Evolutionary conservation across 2,888 invertebrate genomes (phyloP), one percentile per base, ranked within the genome.

Genomic region (Zootermopsis nevadensis): DNA sequence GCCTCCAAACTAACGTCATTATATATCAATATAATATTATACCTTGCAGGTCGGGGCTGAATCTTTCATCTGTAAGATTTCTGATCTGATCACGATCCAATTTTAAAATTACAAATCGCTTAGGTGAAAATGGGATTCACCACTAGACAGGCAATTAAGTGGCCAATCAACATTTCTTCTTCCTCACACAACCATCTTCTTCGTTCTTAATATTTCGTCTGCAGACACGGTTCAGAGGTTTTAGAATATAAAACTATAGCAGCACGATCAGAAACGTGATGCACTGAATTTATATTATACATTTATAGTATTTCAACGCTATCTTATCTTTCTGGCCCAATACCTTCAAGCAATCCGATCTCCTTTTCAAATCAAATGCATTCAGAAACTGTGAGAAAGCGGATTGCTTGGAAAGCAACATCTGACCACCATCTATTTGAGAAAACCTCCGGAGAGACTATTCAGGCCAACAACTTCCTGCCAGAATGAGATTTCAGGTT

Each of bases 41-140:
- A 48, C 48, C 48, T 48, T 19, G 19, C 60, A 60, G n/a, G 27
- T 60, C 27, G 27, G 27, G 60, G 60, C 10, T n/a, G 27, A 27
- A 2, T 27, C n/a, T 60, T 60, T 60, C 60, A 60, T 60, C n/a
- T 60, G 10, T 60, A 4, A 8, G 60, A 60, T 60, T 60, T 7
- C 60, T n/a, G 60, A 60, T 60, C n/a, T 60, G 60, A 60, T 60
- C 60, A 60, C 60, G 60, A 60, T 27, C 27, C 60, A 27, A n/a
- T 60, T 60, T 60, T 8, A 60, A n/a, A 60, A n/a, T 6, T 4
- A 6, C n/a, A 27, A 60, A 60, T n/a, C n/a, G 60, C 27, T 10
- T n/a, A n/a, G 60, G n/a, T n/a, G 60, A n/a, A 60, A 60, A 60
- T 15, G 27, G n/a, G 60, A 60, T n/a, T 27, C n/a, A 10, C n/a